Base-by-base conservation (phyloP, 2,888 invertebrate genomes). In the Abrostola tripartita region DNA sequence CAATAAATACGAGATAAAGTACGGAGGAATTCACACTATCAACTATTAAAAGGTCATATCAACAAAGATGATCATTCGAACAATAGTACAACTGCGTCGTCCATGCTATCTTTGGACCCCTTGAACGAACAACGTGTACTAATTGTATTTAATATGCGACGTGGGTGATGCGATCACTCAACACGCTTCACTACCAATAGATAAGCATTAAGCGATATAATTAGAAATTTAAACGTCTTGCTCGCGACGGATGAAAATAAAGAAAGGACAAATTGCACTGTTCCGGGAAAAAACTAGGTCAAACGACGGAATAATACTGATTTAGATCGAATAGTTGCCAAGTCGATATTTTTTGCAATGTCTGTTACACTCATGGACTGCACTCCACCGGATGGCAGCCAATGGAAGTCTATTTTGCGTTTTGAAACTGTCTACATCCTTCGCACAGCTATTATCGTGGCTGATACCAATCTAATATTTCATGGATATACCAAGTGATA, bases 51-150 rank as follows among this genome's bases (percentile, higher is more conserved):
- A 79, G 79, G 71, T 74, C 76, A 57, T 60, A 63, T 58, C 65
- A 67, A 75, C 72, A 77, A 78, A 52, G 69, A 77, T 74, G 57
- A 80, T 65, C 59, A 76, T 76, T 73, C 64, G 71, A 74, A 75
- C 71, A 71, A 70, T 52, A 52, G 44, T 60, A 37, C 53, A 77
- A 79, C 54, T 80, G 65, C 76, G 81, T 64, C 65, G 59, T 62
- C 37, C 24, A 52, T 50, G 59, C 76, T 76, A 79, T 75, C 74
- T 52, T 24, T 38, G 61, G 56, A 67, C 71, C 72, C 74, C 73
- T 65, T 52, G 51, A 59, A 63, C 64, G 64, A 65, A 68, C 53
- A 56, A 58, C 65, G 73, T 66, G 24, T 24, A 47, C 8, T 47
- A 79, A 62, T 68, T 64, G 60, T 67, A 38, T 49, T 61, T 12